Evolutionary conservation across 2,797 vertebrate species (phyloP), one percentile per base, ranked within the genome.

Genomic region (Rhincodon typus): DNA sequence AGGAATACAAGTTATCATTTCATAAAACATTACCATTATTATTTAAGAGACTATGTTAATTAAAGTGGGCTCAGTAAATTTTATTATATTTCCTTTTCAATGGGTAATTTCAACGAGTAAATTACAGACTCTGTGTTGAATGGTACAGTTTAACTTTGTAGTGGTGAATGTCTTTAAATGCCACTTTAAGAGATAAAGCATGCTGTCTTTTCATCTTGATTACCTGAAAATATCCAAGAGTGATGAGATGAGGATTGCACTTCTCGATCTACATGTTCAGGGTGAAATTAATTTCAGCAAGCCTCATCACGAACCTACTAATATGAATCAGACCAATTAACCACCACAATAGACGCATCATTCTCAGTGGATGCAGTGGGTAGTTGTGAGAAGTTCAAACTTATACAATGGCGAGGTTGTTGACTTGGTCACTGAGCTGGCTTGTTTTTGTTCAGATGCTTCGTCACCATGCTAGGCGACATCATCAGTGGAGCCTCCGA

Each of bases 61-160:
- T 94, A 70, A 94, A 94, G 38, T 94, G 67, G 93, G 25, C 30
- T 72, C 93, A 94, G 42, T 15, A 94, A 38, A 34, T 84, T 94
- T 94, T 77, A 77, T 50, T 38, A 30, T 74, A 13, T 74, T 94
- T 74, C 42, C 93, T 72, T 53, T 23, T 72, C 6, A 69, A 70
- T 15, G 42, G 69, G 42, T 27, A 94, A 72, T 72, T 94, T 94
- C 27, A 42, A 94, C 25, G 38, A 34, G 46, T 38, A 74, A 94
- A 94, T 94, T 94, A 46, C 42, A 34, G 50, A 27, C 17, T 0
- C 42, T 30, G 69, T 74, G 27, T 50, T 46, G 42, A 94, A 53
- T 74, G 42, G 69, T 34, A 57, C 38, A 15, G 67, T 27, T 90
- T 74, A 70, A 94, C 74, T 94, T 53, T 30, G 27, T 74, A 13